These are phyloP conservation scores for Dinoponera quadriceps DNA, from an alignment of 1,140 invertebrate species.

Conservation along the genomic window DNA sequence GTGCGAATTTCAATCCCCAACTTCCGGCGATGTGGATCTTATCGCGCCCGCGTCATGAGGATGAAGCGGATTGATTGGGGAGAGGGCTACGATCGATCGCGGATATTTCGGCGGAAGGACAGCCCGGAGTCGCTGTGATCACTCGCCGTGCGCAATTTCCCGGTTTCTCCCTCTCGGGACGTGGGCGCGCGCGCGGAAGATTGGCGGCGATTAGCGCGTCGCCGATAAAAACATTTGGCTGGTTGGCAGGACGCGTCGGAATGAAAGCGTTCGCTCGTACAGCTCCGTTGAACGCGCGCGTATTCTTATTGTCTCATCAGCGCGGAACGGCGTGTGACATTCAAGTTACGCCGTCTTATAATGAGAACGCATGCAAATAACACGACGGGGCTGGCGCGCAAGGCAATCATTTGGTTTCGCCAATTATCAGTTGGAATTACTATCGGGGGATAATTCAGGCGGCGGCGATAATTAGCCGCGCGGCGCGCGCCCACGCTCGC, in stretches of 20 bases:
- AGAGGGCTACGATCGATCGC: too few relatives aligned
- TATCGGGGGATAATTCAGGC: slow-evolving; percentile 50
- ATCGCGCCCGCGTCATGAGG: too few relatives aligned
- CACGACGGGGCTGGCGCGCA: background rate
- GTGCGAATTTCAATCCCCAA: too few relatives aligned
- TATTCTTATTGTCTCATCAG: slow-evolving; percentile 56
- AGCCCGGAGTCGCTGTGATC: background rate
- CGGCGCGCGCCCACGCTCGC: background rate
- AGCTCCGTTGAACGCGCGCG: slow-evolving; percentile 8
- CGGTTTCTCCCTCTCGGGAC: background rate
- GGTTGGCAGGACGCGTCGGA: background rate
- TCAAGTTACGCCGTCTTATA: slow-evolving; percentile 57
- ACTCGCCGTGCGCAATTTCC: background rate
- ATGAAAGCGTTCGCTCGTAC: slow-evolving; percentile 35
- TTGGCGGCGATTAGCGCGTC: background rate
- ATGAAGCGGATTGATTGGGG: too few relatives aligned
- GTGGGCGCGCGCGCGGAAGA: background rate
- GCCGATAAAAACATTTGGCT: background rate
- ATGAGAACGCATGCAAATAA: slow-evolving; percentile 58
- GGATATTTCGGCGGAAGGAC: background rate
- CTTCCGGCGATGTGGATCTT: too few relatives aligned
- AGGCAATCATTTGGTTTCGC: slow-evolving; percentile 49
- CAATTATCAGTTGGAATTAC: slow-evolving; percentile 59
- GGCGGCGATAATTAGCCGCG: slow-evolving; percentile 60
- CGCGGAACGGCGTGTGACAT: slow-evolving; percentile 42